Evolutionary conservation across 2,113 vertebrate genomes (phyloP).

Genomic region (Chaetops frenatus): DNA sequence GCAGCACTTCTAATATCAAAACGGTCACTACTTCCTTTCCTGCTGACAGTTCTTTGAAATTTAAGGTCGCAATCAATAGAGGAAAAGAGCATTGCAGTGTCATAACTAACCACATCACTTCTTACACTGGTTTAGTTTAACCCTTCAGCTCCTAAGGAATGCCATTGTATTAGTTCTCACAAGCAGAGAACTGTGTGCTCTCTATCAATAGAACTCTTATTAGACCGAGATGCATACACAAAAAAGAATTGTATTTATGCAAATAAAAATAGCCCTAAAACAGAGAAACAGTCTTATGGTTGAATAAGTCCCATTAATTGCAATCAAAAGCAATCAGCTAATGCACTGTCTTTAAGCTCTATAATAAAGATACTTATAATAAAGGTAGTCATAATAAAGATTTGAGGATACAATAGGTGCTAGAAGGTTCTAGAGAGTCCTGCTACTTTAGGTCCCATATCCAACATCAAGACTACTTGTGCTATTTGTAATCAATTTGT

Average conservation of each 20-base stretch:
- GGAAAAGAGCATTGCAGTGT: not conserved
- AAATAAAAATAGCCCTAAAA: not conserved
- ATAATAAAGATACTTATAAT: not conserved
- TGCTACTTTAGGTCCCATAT: not conserved
- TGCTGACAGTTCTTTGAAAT: not conserved
- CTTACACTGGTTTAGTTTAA: not conserved
- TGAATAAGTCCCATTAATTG: not conserved
- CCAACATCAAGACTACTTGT: not conserved
- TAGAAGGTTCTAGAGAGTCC: not conserved
- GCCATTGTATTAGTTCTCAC: not conserved
- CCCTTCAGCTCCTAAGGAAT: not conserved
- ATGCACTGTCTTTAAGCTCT: not conserved
- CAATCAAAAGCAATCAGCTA: not conserved
- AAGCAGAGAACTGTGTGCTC: not conserved
- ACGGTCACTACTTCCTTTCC: not conserved
- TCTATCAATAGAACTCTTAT: not conserved
- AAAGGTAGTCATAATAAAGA: no score
- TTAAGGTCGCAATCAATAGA: not conserved
- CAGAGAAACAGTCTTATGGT: not conserved
- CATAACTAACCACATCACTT: not conserved
- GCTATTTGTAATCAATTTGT: not conserved
- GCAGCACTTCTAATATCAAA: not conserved
- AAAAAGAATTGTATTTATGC: not conserved
- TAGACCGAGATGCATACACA: not conserved
- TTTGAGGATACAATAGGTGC: fast-evolving